Evolutionary conservation across 1,140 invertebrate species (phyloP).

Genomic region (Ceratina japonica): DNA sequence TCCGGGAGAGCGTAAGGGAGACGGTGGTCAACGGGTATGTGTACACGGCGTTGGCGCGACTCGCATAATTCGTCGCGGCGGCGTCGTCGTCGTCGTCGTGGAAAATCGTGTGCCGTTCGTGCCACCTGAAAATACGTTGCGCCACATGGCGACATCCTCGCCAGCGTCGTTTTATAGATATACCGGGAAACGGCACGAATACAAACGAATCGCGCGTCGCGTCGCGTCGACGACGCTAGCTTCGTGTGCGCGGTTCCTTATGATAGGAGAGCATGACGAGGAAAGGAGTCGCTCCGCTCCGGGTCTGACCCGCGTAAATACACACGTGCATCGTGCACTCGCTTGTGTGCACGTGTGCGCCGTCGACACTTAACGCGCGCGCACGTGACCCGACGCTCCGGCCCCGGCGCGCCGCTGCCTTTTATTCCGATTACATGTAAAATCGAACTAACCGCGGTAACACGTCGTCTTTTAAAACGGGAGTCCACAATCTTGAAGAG

Average conservation of each 20-base stretch:
- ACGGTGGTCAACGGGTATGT: neutral
- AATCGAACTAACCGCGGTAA: neutral
- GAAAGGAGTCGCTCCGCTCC: constrained; percentile 34
- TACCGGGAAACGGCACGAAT: neutral
- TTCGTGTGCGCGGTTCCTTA: neutral
- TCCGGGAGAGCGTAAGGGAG: neutral
- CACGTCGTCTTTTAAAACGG: too few relatives aligned
- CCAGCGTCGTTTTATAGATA: constrained; percentile 19
- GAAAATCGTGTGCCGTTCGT: constrained; percentile 27
- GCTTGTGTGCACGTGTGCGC: constrained; percentile 37
- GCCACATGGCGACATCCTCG: constrained; percentile 63
- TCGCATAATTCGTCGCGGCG: constrained; percentile 40
- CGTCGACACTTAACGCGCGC: constrained; percentile 8
- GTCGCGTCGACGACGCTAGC: neutral
- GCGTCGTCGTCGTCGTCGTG: neutral
- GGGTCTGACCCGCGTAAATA: neutral
- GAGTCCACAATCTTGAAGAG: too few relatives aligned
- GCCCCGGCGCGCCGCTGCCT: neutral
- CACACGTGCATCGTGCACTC: constrained; percentile 1
- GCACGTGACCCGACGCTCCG: constrained; percentile 30
- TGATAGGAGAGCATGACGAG: constrained; percentile 35
- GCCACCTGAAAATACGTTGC: constrained; percentile 63
- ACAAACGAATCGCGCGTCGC: neutral
- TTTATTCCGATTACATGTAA: constrained; percentile 8
- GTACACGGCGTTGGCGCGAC: constrained; percentile 27